Evolutionary conservation across 1,140 invertebrate genomes (phyloP).

Genomic region (Oreohelix idahoensis): DNA sequence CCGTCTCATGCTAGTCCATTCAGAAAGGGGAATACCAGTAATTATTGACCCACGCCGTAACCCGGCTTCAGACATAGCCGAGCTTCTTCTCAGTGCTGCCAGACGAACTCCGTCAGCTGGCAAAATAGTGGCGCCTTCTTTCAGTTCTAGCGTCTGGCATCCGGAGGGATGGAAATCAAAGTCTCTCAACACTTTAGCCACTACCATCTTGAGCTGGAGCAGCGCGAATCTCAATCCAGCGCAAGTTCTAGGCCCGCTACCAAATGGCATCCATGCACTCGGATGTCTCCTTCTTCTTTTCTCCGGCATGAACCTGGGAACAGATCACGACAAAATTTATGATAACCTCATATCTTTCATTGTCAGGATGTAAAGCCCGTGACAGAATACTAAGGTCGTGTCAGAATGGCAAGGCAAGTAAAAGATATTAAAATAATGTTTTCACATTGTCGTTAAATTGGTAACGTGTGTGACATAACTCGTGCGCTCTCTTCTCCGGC

Average conservation of each 20-base stretch:
- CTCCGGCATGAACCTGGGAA: conserved; percentile 64
- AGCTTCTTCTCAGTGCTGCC: conserved; percentile 37
- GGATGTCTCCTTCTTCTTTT: conserved; percentile 55
- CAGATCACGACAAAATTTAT: background rate
- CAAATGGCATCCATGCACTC: conserved; percentile 69
- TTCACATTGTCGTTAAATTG: too few species aligned
- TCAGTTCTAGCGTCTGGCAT: conserved; percentile 50
- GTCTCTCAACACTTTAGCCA: conserved; percentile 59
- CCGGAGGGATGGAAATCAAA: conserved; percentile 57
- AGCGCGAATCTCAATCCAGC: conserved; percentile 73
- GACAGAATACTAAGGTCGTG: too few species aligned
- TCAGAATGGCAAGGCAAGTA: too few species aligned
- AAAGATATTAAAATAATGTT: too few species aligned
- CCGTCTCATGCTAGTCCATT: conserved; percentile 23
- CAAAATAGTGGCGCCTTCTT: conserved; percentile 67
- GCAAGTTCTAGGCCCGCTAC: conserved; percentile 73
- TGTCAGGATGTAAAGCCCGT: too few species aligned
- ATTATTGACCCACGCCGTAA: conserved; percentile 13
- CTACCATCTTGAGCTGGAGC: conserved; percentile 69
- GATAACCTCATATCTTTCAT: too few species aligned
- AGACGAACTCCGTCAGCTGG: conserved; percentile 60
- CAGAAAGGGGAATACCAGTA: background rate
- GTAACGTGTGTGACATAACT: too few species aligned
- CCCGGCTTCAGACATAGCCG: conserved; percentile 20
- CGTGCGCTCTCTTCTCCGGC: too few species aligned